A percentile compares a stretch with the other conserved stretches of the same genome.
Evolutionary conservation across 2,888 invertebrate genomes (phyloP).

Genomic region (Lamellibrachia satsuma): DNA sequence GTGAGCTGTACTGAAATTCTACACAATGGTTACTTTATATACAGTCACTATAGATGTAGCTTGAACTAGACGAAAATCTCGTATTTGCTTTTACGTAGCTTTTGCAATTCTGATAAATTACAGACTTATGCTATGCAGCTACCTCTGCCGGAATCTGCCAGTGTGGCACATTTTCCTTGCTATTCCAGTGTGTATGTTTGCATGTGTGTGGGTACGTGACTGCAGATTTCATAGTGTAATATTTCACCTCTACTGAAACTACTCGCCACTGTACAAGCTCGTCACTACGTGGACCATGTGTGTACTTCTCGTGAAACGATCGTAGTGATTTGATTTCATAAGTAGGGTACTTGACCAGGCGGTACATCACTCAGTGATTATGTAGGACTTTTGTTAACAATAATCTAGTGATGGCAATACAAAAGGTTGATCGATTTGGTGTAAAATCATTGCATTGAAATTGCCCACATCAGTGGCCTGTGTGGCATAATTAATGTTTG

Average conservation of each 20-base stretch:
- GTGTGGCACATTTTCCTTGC: neutral
- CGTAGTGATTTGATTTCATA: neutral
- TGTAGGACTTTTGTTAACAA: neutral
- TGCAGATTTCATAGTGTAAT: neutral
- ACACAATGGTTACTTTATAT: neutral
- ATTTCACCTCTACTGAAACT: too few relatives aligned
- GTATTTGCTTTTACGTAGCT: neutral
- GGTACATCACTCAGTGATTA: neutral
- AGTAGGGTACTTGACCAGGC: neutral
- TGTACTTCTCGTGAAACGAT: neutral
- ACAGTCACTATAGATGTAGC: neutral
- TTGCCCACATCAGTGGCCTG: neutral
- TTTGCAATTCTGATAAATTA: neutral
- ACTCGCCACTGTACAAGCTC: neutral
- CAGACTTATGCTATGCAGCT: neutral
- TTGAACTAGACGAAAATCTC: neutral
- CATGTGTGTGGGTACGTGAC: neutral
- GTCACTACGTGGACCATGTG: neutral
- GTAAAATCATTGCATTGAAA: neutral
- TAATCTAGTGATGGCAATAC: neutral
- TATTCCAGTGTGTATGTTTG: neutral
- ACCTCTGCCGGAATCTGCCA: neutral
- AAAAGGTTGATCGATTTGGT: neutral
- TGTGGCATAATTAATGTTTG: neutral
- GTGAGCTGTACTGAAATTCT: neutral